Conservation (phyloP, 2,797 vertebrate genomes). For the Tenualosa ilisha region DNA sequence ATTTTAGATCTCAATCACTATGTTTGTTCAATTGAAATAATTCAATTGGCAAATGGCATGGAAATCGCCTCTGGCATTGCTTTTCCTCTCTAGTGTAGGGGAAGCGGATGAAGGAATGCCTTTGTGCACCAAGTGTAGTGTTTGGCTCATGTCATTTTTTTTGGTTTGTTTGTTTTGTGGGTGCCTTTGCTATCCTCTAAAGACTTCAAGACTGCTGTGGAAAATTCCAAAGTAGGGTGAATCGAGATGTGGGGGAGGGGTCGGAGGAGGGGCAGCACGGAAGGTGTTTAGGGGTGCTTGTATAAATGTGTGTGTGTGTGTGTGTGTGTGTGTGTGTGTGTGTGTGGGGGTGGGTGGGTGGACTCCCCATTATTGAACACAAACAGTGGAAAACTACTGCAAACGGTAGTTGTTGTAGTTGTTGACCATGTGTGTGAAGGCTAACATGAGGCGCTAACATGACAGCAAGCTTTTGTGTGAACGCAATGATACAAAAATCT, state of each 20-base stretch:
- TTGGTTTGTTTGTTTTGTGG: neutral
- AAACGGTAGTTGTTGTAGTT: neutral
- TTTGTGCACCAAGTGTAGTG: neutral
- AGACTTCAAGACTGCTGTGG: neutral
- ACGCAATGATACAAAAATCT: neutral
- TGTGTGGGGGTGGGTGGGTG: neutral
- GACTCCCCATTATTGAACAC: neutral
- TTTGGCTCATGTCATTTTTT: neutral
- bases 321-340: neutral
- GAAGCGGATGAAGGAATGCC: conserved; percentile 19
- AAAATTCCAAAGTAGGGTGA: conserved; percentile 15
- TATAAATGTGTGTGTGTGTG: neutral
- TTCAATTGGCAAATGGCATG: conserved; percentile 15
- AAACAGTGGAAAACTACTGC: neutral
- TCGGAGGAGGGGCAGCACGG: neutral
- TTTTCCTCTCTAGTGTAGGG: neutral
- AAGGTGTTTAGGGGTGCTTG: neutral
- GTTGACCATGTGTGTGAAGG: neutral
- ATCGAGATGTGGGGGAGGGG: neutral
- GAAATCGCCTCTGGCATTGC: neutral
- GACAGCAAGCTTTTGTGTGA: neutral
- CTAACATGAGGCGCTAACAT: neutral
- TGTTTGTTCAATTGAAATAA: conserved; percentile 12
- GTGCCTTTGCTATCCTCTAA: neutral
- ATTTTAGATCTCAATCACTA: neutral